Evolutionary conservation across 1,140 invertebrate genomes (phyloP).

Genomic region (Drosophila miranda): DNA sequence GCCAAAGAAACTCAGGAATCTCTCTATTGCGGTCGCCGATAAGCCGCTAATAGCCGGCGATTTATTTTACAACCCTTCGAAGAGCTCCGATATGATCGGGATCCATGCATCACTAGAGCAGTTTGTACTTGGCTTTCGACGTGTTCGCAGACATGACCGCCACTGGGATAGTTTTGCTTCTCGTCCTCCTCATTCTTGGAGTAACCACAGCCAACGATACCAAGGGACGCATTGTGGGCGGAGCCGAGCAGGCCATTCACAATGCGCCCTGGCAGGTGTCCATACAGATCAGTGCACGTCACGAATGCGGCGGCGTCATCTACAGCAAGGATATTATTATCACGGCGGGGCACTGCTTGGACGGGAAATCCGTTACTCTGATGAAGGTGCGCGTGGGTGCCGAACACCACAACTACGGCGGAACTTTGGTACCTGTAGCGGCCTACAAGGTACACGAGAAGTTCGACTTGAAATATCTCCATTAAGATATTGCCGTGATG

Average conservation of each 20-base stretch:
- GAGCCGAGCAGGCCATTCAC: slow-evolving; percentile 82
- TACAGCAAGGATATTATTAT: slow-evolving; percentile 84
- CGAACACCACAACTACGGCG: slow-evolving; percentile 50
- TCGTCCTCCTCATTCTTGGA: slow-evolving; percentile 11
- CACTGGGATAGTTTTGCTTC: background rate
- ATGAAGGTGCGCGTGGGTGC: slow-evolving; percentile 68
- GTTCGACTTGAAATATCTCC: slow-evolving; percentile 43
- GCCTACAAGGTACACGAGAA: slow-evolving; percentile 39
- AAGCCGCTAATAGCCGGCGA: slow-evolving; percentile 54
- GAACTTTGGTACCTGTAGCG: slow-evolving; percentile 42
- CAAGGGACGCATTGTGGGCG: slow-evolving; percentile 83
- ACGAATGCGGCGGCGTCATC: slow-evolving; percentile 85
- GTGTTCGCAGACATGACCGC: slow-evolving; percentile 12
- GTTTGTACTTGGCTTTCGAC: slow-evolving; percentile 25
- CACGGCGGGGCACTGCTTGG: slow-evolving; percentile 85
- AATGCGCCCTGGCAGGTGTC: slow-evolving; percentile 85
- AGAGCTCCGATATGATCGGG: slow-evolving; percentile 36
- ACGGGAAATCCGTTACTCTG: slow-evolving; percentile 54
- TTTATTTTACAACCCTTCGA: slow-evolving; percentile 56
- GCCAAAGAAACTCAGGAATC: slow-evolving; percentile 12
- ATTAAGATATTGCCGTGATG: slow-evolving; percentile 84
- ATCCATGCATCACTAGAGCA: slow-evolving; percentile 20
- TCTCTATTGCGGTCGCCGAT: slow-evolving; percentile 29
- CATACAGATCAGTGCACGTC: slow-evolving; percentile 82
- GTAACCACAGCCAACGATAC: background rate